phyloP scores from a whole-genome alignment of 2,113 vertebrate genomes.

The Albula goreensis region DNA sequence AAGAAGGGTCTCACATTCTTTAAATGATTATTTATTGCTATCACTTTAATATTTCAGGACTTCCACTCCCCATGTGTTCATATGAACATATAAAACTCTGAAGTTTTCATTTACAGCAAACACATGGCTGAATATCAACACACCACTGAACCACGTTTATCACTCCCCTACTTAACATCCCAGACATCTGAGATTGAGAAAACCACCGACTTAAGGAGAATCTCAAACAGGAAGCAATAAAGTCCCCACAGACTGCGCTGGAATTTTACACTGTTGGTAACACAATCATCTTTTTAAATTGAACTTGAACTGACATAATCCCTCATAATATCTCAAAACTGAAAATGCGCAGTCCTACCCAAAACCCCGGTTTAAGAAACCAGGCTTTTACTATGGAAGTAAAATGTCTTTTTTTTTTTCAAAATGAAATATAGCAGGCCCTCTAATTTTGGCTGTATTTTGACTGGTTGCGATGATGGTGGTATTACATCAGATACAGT shows the following conservation, averaged over 20 bases:
- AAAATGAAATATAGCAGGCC: neutral
- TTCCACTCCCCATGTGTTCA: no score
- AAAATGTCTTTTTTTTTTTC: neutral
- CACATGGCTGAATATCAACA: no score
- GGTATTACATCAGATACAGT: neutral
- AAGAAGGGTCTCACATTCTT: no score
- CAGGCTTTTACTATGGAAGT: no score
- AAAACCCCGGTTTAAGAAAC: no score
- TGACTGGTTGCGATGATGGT: neutral
- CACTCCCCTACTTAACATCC: neutral
- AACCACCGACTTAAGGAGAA: neutral
- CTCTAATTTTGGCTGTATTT: neutral
- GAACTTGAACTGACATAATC: neutral
- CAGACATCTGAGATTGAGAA: neutral
- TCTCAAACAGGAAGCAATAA: neutral
- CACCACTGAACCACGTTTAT: neutral
- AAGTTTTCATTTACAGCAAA: neutral
- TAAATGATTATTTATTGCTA: no score
- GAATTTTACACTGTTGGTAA: neutral
- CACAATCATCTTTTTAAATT: neutral
- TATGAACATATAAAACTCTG: no score
- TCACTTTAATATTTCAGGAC: no score
- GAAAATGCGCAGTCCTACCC: no score
- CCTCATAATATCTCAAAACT: no score
- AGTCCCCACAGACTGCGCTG: neutral